phyloP scores from a whole-genome alignment of 2,888 invertebrate genomes.

The Alloscopus bannaensis region DNA sequence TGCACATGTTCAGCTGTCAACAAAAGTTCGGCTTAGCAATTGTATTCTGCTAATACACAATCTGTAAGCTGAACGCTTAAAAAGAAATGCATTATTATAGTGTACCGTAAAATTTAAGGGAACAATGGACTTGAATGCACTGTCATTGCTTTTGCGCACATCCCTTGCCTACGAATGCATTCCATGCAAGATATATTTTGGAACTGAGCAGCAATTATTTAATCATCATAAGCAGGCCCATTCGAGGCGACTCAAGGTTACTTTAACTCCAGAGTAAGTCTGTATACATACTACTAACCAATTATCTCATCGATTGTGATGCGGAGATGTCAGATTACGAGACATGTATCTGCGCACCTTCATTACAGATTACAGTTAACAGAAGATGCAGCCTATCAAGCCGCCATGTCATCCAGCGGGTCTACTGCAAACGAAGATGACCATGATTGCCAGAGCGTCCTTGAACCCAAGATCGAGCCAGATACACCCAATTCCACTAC shows the following conservation, averaged over 20 bases:
- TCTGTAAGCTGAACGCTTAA: too few relatives aligned
- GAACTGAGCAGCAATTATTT: constrained; percentile 27
- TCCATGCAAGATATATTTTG: constrained; percentile 36
- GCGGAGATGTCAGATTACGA: background rate
- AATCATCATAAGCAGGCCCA: constrained; percentile 18
- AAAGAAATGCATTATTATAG: too few relatives aligned
- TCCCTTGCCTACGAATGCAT: constrained; percentile 37
- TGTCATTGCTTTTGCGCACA: constrained; percentile 25
- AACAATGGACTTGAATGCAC: constrained; percentile 29
- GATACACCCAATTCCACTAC: too few relatives aligned
- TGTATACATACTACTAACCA: too few relatives aligned
- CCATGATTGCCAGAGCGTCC: too few relatives aligned
- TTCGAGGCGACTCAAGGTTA: constrained; percentile 16
- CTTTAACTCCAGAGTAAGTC: constrained; percentile 27
- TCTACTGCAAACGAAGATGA: too few relatives aligned
- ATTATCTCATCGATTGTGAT: background rate
- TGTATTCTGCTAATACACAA: too few relatives aligned
- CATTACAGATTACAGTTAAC: background rate
- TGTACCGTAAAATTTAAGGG: too few relatives aligned
- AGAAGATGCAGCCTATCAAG: constrained; percentile 6
- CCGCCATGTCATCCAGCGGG: background rate
- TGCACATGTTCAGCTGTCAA: too few relatives aligned
- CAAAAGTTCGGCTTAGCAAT: too few relatives aligned
- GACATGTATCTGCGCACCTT: background rate
- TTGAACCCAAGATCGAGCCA: too few relatives aligned